Percentiles rank a stretch among this genome's conserved stretches.
Evolutionary conservation across 2,113 vertebrate species (phyloP).

Genomic region (Hydrochoerus hydrochaeris): DNA sequence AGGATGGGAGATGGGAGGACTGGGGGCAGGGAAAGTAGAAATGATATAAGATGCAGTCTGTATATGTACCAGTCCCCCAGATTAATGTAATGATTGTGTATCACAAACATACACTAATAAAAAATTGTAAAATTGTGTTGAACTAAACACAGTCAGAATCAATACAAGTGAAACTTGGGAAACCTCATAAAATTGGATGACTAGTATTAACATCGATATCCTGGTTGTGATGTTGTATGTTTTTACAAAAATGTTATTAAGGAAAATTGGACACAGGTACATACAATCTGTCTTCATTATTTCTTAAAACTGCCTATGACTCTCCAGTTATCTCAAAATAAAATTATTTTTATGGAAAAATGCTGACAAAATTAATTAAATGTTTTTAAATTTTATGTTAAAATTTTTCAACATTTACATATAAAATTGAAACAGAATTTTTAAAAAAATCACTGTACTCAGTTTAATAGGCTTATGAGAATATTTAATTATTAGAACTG

Average conservation of each 20-base stretch:
- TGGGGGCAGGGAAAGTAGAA: background rate
- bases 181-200: background rate
- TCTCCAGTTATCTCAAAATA: background rate
- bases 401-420: background rate
- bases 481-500: background rate
- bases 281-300: background rate
- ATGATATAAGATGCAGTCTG: background rate
- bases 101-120: background rate
- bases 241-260: background rate
- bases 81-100: background rate
- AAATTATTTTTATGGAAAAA: background rate
- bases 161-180: background rate
- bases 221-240: background rate
- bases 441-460: background rate
- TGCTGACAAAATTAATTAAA: background rate
- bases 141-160: background rate
- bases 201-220: background rate
- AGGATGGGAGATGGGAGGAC: background rate
- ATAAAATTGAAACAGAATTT: background rate
- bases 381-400: background rate
- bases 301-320: background rate
- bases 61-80: background rate
- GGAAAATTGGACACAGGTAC: background rate
- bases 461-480: background rate
- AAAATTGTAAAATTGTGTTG: background rate